A percentile compares a stretch with the other conserved stretches of the same genome.
Evolutionary conservation across 2,113 vertebrate genomes (phyloP).

Genomic region (Pachypanchax playfairii): DNA sequence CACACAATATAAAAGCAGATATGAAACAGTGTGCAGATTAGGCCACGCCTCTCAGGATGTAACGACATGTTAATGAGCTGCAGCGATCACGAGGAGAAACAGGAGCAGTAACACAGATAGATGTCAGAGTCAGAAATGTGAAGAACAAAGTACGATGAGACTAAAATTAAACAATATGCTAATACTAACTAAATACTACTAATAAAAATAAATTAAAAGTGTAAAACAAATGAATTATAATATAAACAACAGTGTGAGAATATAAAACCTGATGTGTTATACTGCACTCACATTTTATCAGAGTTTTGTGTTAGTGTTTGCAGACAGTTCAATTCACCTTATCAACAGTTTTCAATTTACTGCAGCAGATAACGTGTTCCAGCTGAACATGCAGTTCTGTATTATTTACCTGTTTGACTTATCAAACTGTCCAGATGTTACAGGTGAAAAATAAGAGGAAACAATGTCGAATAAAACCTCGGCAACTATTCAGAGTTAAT

Average conservation of each 20-base stretch:
- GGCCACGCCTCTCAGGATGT: slow-evolving; percentile 23
- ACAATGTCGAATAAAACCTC: slow-evolving; percentile 1
- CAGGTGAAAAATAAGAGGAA: not conserved
- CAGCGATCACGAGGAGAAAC: slow-evolving; percentile 20
- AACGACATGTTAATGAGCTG: slow-evolving; percentile 38
- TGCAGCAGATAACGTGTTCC: slow-evolving; percentile 12
- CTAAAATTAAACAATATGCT: too few relatives aligned
- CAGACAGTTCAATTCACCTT: slow-evolving; percentile 40
- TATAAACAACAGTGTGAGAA: not conserved
- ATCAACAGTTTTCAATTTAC: slow-evolving; percentile 45
- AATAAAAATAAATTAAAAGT: not conserved
- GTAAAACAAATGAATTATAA: not conserved
- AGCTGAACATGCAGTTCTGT: slow-evolving; percentile 22
- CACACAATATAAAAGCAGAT: slow-evolving; percentile 56
- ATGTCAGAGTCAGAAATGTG: too few relatives aligned
- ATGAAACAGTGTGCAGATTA: slow-evolving; percentile 41
- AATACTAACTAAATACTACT: too few relatives aligned
- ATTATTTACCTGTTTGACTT: slow-evolving; percentile 42
- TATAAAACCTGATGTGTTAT: not conserved
- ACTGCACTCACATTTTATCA: slow-evolving; percentile 2
- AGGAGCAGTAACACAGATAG: too few relatives aligned
- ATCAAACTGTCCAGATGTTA: slow-evolving; percentile 21
- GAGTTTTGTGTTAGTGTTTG: not conserved
- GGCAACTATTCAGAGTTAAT: slow-evolving; percentile 4
- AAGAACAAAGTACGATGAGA: too few relatives aligned